Conservation (phyloP, 2,797 vertebrate genomes). For the Fistularia tabacaria region DNA sequence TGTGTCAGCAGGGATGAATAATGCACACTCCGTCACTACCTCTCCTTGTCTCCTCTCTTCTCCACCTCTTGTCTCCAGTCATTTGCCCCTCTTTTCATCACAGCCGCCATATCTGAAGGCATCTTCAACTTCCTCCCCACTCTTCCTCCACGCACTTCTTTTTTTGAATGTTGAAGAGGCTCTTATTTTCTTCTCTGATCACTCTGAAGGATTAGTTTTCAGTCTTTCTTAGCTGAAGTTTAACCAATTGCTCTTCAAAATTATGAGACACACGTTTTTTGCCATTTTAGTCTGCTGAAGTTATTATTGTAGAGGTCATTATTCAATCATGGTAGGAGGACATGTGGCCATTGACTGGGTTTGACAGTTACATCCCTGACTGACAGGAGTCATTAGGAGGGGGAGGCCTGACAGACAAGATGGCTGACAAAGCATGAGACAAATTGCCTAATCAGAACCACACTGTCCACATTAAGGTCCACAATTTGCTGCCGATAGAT, state of each 20-base stretch:
- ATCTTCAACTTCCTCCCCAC: slow-evolving; percentile 39
- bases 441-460: slow-evolving; percentile 56
- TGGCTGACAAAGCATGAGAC: slow-evolving; percentile 66
- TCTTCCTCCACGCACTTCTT: slow-evolving; percentile 13
- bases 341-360: slow-evolving; percentile 48
- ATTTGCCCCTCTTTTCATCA: slow-evolving; percentile 62
- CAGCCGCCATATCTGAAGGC: slow-evolving; percentile 64
- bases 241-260: neutral
- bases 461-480: slow-evolving; percentile 38
- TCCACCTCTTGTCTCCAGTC: slow-evolving; percentile 63
- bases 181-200: slow-evolving; percentile 5
- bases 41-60: slow-evolving; percentile 44
- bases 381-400: slow-evolving; percentile 66
- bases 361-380: slow-evolving; percentile 67
- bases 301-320: slow-evolving; percentile 39
- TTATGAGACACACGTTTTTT: slow-evolving; percentile 32
- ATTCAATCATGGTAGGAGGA: slow-evolving; percentile 44
- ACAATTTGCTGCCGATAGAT: slow-evolving; percentile 23
- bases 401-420: slow-evolving; percentile 65
- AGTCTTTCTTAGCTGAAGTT: neutral
- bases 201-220: neutral
- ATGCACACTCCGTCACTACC: slow-evolving; percentile 64
- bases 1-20: slow-evolving; percentile 77
- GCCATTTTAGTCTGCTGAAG: slow-evolving; percentile 24
- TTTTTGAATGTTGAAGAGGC: slow-evolving; percentile 35